A percentile compares a stretch with the other conserved stretches of the same genome.
phyloP scores from a whole-genome alignment of 2,797 vertebrate genomes.

The Pangasius sanitwongsei region DNA sequence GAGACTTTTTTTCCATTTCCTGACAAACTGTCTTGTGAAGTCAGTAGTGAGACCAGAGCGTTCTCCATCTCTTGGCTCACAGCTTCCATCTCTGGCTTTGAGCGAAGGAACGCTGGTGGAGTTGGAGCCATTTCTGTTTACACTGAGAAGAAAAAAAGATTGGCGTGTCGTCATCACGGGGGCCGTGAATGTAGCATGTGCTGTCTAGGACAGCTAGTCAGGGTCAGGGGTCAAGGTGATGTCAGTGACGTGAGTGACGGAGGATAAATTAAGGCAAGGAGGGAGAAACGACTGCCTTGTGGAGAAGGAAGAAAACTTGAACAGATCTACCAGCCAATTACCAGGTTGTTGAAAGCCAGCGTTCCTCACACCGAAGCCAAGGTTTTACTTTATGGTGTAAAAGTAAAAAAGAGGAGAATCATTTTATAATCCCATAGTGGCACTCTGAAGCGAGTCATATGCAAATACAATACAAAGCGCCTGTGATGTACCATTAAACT shows the following conservation, averaged over 20 bases:
- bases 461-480: no score
- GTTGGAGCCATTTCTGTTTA: background rate
- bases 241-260: background rate
- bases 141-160: background rate
- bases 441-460: no score
- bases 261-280: background rate
- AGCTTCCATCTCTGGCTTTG: background rate
- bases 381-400: no score
- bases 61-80: background rate
- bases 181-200: background rate
- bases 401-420: no score
- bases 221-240: background rate
- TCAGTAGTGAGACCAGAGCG: background rate
- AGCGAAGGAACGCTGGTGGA: background rate
- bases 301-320: background rate
- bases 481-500: no score
- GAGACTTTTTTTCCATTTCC: no score
- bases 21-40: background rate
- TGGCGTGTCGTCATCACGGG: background rate
- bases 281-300: background rate
- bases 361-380: background rate
- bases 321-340: no score
- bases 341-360: no score
- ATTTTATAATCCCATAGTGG: no score
- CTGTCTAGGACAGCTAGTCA: background rate